Evolutionary conservation across 2,797 vertebrate genomes (phyloP), one percentile per base, ranked within the genome.

Genomic region (Acomys russatus): DNA sequence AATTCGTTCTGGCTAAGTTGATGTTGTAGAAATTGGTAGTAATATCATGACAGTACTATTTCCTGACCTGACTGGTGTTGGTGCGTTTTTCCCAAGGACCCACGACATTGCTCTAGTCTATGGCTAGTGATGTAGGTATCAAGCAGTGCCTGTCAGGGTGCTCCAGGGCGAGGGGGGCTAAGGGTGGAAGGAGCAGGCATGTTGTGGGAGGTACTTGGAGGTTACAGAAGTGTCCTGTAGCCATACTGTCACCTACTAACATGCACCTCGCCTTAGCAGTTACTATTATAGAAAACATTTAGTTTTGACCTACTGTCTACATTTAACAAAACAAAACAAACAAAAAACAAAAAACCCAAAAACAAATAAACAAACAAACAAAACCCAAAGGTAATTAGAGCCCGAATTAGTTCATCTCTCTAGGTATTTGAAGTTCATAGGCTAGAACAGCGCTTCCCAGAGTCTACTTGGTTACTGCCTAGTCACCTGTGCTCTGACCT

Each of bases 281-380:
- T 92, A 73, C 28, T 83, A 8, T 30, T 88, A n/a, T 68, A 80
- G 33, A 91, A 25, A 91, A 64, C 30, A 56, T 12, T 71, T 90
- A 63, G 22, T 33, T 97, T 79, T 88, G 4, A 91, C 79, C 44
- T 15, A 66, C 70, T 84, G 38, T 68, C 80, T 94, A 84, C 20
- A 91, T 88, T 94, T 95, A 96, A 59, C 44, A 89, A 74, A 92
- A 96, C n/a, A n/a, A 44, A 44, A n/a, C n/a, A n/a, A n/a, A n/a
- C n/a, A n/a, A n/a, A 44, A 44, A 44, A 3, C 44, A 44, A 44
- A 44, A n/a, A n/a, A n/a, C n/a, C n/a, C 44, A 3, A 44, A 44
- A 44, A 3, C 44, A 44, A 44, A 44, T 4, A 44, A 44, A 44
- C 44, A 44, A 44, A n/a, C n/a, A n/a, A 44, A 44, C 44, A 44